Evolutionary conservation across 2,113 vertebrate species (phyloP).

Genomic region (Dipodomys ordii): DNA sequence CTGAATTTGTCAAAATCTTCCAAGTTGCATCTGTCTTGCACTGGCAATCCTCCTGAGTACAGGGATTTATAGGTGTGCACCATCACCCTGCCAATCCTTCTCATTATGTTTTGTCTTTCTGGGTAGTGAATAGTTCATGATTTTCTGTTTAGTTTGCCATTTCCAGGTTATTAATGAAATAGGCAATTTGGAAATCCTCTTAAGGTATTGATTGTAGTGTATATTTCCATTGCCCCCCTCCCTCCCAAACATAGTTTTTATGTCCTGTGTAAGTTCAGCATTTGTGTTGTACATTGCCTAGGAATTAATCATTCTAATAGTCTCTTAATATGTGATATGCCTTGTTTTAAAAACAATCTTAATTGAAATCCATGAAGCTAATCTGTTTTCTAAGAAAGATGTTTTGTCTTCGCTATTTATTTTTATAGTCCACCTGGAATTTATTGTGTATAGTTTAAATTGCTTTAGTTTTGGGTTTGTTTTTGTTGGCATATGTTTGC

Average conservation of each 20-base stretch:
- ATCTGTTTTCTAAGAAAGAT: background rate
- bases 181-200: slow-evolving; percentile 5
- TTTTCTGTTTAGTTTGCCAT: background rate
- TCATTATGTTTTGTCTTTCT: background rate
- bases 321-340: background rate
- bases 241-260: background rate
- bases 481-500: background rate
- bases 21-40: background rate
- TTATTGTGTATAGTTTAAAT: background rate
- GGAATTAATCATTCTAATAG: background rate
- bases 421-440: background rate
- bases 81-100: background rate
- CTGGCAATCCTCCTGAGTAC: background rate
- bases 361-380: background rate
- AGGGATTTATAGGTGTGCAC: too few relatives aligned
- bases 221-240: background rate
- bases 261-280: background rate
- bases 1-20: background rate
- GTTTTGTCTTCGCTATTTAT: background rate
- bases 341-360: background rate
- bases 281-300: background rate
- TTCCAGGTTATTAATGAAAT: background rate
- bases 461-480: background rate
- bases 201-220: background rate
- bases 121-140: background rate